These are phyloP conservation scores for Threskiornis aethiopicus DNA, from an alignment of 2,797 vertebrate genomes.

Conservation along the genomic window DNA sequence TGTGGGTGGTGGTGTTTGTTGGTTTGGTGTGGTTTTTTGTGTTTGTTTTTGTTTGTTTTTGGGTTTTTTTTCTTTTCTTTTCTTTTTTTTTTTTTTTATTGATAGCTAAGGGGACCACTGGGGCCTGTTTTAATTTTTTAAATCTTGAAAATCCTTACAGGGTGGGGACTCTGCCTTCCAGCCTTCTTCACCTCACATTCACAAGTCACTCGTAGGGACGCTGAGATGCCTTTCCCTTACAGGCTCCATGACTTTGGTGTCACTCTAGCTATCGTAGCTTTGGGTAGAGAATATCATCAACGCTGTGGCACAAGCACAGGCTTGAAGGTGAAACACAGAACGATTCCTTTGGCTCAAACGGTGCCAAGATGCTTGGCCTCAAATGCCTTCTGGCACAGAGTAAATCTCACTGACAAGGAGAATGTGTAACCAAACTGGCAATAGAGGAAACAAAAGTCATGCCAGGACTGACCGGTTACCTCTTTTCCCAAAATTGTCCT, in stretches of 20 bases:
- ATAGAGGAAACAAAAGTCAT: neutral
- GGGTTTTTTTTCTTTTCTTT: too few species aligned
- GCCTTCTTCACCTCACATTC: neutral
- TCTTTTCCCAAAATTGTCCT: neutral
- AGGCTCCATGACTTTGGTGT: neutral
- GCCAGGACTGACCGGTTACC: neutral
- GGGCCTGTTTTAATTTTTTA: neutral
- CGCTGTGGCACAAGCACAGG: neutral
- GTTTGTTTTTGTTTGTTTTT: neutral
- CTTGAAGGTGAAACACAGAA: neutral
- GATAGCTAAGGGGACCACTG: neutral
- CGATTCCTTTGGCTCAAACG: neutral
- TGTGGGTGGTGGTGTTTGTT: neutral
- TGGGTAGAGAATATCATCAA: neutral
- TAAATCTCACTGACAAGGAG: neutral
- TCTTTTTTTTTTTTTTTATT: neutral
- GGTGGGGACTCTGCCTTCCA: neutral
- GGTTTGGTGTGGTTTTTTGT: too few species aligned
- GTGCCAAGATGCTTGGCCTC: neutral
- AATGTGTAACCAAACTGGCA: neutral
- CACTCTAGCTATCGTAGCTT: neutral
- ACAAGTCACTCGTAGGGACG: neutral
- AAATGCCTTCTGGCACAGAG: neutral
- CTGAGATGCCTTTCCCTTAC: neutral
- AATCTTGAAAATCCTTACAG: neutral